phyloP scores from a whole-genome alignment of 2,888 invertebrate species.

The Neoscelio sp. region DNA sequence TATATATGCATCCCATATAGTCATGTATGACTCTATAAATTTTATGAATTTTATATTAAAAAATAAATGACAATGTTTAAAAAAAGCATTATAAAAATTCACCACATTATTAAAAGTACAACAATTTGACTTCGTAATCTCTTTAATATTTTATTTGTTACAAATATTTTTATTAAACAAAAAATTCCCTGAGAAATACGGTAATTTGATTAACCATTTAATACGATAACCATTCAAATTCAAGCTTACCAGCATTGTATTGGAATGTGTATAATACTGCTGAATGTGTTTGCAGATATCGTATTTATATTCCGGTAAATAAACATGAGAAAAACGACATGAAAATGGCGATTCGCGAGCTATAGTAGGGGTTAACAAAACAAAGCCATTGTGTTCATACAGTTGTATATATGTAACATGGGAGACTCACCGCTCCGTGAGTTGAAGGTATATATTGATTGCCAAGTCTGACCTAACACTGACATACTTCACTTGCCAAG shows the following conservation, averaged over 20 bases:
- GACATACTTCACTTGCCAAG: constrained; percentile 79
- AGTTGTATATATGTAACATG: constrained; percentile 27
- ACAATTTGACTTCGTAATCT: no score
- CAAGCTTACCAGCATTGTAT: not conserved
- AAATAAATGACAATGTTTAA: no score
- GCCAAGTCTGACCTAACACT: constrained; percentile 81
- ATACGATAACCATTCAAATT: constrained; percentile 15
- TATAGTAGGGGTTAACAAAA: constrained; percentile 53
- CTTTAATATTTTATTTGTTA: constrained; percentile 5
- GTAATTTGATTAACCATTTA: constrained; percentile 16
- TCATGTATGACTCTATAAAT: no score
- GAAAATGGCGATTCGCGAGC: not conserved
- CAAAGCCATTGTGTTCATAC: constrained; percentile 61
- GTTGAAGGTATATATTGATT: constrained; percentile 79
- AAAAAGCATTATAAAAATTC: no score
- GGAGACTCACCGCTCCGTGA: constrained; percentile 61
- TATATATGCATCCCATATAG: no score
- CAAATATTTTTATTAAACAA: constrained; percentile 13
- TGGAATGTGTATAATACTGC: constrained; percentile 1
- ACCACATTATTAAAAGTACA: no score
- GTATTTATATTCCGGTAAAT: constrained; percentile 26
- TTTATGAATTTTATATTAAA: no score
- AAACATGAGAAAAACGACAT: constrained; percentile 46
- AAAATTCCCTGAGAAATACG: constrained; percentile 6
- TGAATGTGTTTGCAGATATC: not conserved